Evolutionary conservation across 2,797 vertebrate genomes (phyloP).

Genomic region (Meda fulgida): DNA sequence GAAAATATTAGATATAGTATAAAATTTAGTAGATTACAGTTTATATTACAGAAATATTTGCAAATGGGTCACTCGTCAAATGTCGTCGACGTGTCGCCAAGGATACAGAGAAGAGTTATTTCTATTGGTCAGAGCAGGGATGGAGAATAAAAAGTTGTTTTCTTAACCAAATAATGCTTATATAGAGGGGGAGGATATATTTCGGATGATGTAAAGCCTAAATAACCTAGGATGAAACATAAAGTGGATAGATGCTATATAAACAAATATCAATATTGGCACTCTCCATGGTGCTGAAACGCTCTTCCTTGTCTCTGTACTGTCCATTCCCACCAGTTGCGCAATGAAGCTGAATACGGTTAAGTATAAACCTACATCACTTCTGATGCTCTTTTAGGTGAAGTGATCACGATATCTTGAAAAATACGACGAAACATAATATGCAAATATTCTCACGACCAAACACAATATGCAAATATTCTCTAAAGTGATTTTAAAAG

Average conservation of each 20-base stretch:
- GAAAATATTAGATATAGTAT: background rate
- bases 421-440: background rate
- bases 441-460: background rate
- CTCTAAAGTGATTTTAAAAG: background rate
- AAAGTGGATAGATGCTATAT: background rate
- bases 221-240: background rate
- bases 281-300: constrained; percentile 62
- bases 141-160: background rate
- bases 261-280: constrained; percentile 4
- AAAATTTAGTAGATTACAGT: background rate
- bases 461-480: background rate
- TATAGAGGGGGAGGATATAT: background rate
- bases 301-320: background rate
- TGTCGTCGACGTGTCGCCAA: constrained; percentile 29
- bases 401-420: no score
- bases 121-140: constrained; percentile 21
- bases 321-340: constrained; percentile 58
- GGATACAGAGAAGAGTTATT: constrained; percentile 38
- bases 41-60: background rate
- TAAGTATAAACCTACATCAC: background rate
- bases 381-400: background rate
- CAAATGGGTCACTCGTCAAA: background rate
- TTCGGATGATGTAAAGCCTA: background rate
- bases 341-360: constrained; percentile 4
- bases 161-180: constrained; percentile 6